These are phyloP conservation scores for Caenorhabditis japonica DNA, from an alignment of 2,888 invertebrate genomes.

Conservation along the genomic window DNA sequence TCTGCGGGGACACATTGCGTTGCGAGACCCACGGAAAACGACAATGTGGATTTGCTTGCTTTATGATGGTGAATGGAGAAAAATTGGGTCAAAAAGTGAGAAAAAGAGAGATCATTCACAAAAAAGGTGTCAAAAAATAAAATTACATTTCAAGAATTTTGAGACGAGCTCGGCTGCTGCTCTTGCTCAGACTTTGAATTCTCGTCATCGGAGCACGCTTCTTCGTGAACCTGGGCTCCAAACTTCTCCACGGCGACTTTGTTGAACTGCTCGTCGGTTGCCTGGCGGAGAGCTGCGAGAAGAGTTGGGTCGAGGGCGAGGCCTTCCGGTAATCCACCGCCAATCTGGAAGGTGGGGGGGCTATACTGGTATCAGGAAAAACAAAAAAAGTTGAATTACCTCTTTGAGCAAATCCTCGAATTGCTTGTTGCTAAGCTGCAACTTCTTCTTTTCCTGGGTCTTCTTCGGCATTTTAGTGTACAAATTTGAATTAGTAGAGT, in stretches of 20 bases:
- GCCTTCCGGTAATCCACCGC: slow-evolving; percentile 25
- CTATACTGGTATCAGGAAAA: background rate
- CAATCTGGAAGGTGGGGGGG: slow-evolving; percentile 17
- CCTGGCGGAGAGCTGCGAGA: slow-evolving; percentile 33
- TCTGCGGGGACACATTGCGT: slow-evolving; percentile 44
- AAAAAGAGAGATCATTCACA: background rate
- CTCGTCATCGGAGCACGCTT: slow-evolving; percentile 1
- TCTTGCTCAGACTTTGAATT: slow-evolving; percentile 9
- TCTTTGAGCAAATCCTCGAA: slow-evolving; percentile 39
- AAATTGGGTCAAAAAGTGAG: background rate
- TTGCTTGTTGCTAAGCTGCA: slow-evolving; percentile 50
- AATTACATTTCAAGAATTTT: no score
- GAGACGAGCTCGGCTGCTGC: background rate
- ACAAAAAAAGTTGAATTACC: slow-evolving; percentile 25
- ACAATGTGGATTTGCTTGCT: background rate
- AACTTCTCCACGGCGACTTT: slow-evolving; percentile 24
- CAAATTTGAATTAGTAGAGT: background rate
- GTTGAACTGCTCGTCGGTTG: slow-evolving; percentile 38
- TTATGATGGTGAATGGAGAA: background rate
- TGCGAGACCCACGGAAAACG: background rate
- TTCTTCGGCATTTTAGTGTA: slow-evolving; percentile 26
- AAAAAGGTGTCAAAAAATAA: background rate
- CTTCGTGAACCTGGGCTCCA: slow-evolving; percentile 21
- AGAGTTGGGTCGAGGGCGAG: slow-evolving; percentile 32
- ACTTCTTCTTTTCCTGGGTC: slow-evolving; percentile 56